Evolutionary conservation across 1,140 invertebrate genomes (phyloP).

Genomic region (Penaeus indicus): DNA sequence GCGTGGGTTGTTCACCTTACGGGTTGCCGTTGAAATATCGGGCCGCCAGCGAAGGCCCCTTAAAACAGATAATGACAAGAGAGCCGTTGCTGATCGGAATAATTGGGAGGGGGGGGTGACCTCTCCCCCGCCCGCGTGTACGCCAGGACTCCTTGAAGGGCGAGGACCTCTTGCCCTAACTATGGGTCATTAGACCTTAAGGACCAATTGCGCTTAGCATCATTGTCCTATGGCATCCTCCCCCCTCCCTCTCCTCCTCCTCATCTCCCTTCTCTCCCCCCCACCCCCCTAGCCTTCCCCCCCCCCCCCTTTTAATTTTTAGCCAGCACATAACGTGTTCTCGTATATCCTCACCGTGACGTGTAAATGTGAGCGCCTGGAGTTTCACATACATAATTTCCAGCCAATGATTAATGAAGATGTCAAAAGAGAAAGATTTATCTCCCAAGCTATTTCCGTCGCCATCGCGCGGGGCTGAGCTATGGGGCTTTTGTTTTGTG

Average conservation of each 20-base stretch:
- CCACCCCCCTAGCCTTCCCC: not conserved
- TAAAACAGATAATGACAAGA: constrained; percentile 53
- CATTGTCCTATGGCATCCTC: constrained; percentile 18
- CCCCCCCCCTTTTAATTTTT: constrained; percentile 24
- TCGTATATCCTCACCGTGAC: constrained; percentile 58
- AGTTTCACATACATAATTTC: constrained; percentile 64
- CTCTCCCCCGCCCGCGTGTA: constrained; percentile 17
- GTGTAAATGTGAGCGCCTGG: constrained; percentile 59
- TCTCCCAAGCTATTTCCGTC: constrained; percentile 55
- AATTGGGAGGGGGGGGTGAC: not conserved
- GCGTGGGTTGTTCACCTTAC: not conserved
- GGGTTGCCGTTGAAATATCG: constrained; percentile 36
- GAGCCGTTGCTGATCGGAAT: no score
- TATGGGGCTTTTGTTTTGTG: constrained; percentile 50
- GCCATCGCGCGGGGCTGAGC: constrained; percentile 53
- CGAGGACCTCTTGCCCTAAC: not conserved
- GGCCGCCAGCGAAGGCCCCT: constrained; percentile 38
- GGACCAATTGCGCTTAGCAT: not conserved
- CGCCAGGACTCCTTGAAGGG: not conserved
- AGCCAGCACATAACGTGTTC: constrained; percentile 55
- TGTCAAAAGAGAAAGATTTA: constrained; percentile 59
- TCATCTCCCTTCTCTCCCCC: not conserved
- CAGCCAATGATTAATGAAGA: constrained; percentile 64
- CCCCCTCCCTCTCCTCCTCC: constrained; percentile 1
- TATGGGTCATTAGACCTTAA: constrained; percentile 33